These are phyloP conservation scores for Drosophila guanche DNA, from an alignment of 1,140 invertebrate species.

Conservation along the genomic window DNA sequence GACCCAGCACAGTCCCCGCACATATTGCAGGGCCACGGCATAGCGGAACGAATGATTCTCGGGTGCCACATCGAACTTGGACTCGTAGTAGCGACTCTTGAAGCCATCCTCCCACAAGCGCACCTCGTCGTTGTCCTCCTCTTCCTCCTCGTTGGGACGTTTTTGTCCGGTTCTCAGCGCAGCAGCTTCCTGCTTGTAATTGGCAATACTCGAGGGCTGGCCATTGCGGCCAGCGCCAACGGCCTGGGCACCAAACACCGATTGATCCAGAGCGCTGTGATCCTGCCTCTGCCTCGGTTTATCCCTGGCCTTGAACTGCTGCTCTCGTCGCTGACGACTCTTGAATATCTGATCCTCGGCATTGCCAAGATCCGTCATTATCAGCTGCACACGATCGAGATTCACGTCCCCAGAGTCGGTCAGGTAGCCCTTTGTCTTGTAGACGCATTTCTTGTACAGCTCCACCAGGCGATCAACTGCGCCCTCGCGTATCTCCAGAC, in stretches of 20 bases:
- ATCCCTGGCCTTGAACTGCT: slow-evolving; percentile 90
- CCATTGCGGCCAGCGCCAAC: slow-evolving; percentile 85
- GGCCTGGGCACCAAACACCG: slow-evolving; percentile 89
- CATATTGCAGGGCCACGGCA: slow-evolving; percentile 96
- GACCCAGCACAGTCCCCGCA: slow-evolving; percentile 98
- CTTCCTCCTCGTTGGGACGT: slow-evolving; percentile 85
- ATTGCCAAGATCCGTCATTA: slow-evolving; percentile 96
- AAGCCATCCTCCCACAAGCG: slow-evolving; percentile 98
- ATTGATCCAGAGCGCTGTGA: slow-evolving; percentile 68
- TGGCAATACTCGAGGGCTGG: slow-evolving; percentile 82
- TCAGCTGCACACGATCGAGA: slow-evolving; percentile 95
- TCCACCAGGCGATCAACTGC: slow-evolving; percentile 97
- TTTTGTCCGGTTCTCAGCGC: slow-evolving; percentile 85
- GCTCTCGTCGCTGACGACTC: slow-evolving; percentile 93
- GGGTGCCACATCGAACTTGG: slow-evolving; percentile 95
- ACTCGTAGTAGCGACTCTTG: slow-evolving; percentile 98
- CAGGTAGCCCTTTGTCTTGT: slow-evolving; percentile 96
- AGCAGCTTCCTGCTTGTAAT: slow-evolving; percentile 89
- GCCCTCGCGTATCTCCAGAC: slow-evolving; percentile 98
- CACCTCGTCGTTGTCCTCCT: slow-evolving; percentile 96
- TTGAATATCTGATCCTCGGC: slow-evolving; percentile 99
- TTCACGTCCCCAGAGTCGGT: slow-evolving; percentile 97
- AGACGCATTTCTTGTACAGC: slow-evolving; percentile 97
- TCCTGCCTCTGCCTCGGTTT: slow-evolving; percentile 85
- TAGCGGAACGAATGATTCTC: slow-evolving; percentile 94